Base-by-base conservation (phyloP, 2,888 invertebrate genomes). In the Stenurella melanura region DNA sequence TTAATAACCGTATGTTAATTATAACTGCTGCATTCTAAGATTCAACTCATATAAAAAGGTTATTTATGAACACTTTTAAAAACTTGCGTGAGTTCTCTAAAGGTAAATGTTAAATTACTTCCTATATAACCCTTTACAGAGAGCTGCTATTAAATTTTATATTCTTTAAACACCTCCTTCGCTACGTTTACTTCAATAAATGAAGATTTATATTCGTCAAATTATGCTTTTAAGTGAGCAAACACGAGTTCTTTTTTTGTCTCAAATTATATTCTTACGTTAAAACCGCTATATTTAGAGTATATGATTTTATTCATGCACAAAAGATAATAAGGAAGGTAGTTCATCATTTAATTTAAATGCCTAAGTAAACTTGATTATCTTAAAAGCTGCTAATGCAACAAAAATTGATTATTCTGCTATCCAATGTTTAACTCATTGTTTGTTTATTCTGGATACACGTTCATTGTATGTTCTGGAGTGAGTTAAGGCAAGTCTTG, bases 131-230 rank as follows among this genome's bases (percentile, higher is more conserved):
- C 38, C 50, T 60, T 74, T 74, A 50, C 58, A 54, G 50, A 21
- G 61, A 57, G 54, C 54, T 30, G 74, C 74, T 76, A 78, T 79
- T 78, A 79, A 76, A 74, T 78, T 79, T 78, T 79, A 78, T 79
- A 78, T 78, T 76, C 79, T 77, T 78, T 78, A 79, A 77, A 77
- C 76, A 79, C 76, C 78, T 75, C 75, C 70, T 75, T 72, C 71
- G 74, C 66, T 69, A 69, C 61, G 68, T 67, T 60, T 60, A 64
- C 79, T 66, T 50, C 73, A 75, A 73, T 75, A 77, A 77, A 79
- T 73, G 77, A 76, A 78, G 77, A 80, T 78, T 80, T 80, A 80
- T 80, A 69, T 73, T 57, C 54, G 64, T 19, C 56, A 71, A 77
- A 78, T 76, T 74, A 67, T 67, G 67, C 67, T 58, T 57, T 69